Conservation (phyloP, 2,113 vertebrate species). For the Corynorhinus townsendii region DNA sequence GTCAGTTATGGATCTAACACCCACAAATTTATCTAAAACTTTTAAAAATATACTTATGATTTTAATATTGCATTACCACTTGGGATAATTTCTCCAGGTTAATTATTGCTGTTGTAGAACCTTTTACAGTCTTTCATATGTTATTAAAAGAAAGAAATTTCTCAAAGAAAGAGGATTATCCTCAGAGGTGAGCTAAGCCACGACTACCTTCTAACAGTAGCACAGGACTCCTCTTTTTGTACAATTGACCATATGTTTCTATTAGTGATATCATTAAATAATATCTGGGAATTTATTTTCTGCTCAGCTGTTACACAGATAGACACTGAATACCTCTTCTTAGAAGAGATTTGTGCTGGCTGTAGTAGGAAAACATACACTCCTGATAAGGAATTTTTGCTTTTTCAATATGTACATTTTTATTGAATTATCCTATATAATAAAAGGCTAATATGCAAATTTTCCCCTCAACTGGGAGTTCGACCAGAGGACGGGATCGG, state of each 20-base stretch:
- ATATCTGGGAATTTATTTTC: background rate
- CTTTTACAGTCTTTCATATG: background rate
- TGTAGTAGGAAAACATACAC: background rate
- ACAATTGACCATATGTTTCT: background rate
- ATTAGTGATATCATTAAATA: background rate
- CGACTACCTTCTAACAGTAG: background rate
- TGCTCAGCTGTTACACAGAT: background rate
- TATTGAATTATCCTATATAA: background rate
- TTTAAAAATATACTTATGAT: background rate
- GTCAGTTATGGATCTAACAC: background rate
- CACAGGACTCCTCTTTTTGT: background rate
- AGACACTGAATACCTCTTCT: background rate
- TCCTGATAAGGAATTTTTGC: background rate
- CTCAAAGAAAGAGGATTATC: background rate
- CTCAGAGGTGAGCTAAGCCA: background rate
- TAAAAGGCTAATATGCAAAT: no score
- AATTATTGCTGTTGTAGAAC: background rate
- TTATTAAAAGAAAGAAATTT: slow-evolving; percentile 9
- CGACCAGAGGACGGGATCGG: no score
- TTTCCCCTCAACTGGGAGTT: no score
- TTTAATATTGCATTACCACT: background rate
- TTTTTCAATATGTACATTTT: background rate
- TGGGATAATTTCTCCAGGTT: background rate
- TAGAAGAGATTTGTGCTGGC: background rate
- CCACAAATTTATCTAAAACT: background rate